Base-by-base conservation (phyloP, 2,888 invertebrate species). In the Cheilosia soror region DNA sequence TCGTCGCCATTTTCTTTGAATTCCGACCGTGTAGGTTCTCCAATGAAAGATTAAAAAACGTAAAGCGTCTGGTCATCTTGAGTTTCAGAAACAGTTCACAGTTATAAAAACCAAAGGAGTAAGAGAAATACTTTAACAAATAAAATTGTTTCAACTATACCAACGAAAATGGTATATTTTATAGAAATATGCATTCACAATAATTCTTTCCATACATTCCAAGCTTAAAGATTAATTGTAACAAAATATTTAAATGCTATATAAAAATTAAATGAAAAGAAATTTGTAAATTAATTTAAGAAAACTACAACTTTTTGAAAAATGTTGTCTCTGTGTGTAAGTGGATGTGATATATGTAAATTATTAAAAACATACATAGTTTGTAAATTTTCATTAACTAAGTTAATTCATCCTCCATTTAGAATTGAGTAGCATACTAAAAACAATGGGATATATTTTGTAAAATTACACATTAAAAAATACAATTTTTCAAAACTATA, bases 311-410 rank as follows among this genome's bases (percentile, higher is more conserved):
- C 33, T 31, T 72, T 72, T 51, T 44, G 71, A 62, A 31, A 40
- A 66, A 68, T 68, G 44, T 72, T 42, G 60, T 77, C 63, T 89
- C 90, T 89, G 89, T 88, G 89, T 90, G 89, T 90, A 91, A 90
- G 90, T 91, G 90, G 90, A 91, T 91, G 91, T 91, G 90, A 91
- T 91, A 91, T 89, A 90, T 91, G 91, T 91, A 89, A 90, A 88
- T 88, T 89, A 65, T 72, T 49, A 47, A 73, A 88, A 78, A 51
- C 76, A 69, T 44, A 80, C 55, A 44, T 69, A 79, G 33, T 49
- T 75, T 75, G 75, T 84, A 79, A 76, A 65, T 71, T 79, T 33
- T 75, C 84, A 84, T 84, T 69, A 71, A 75, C 55, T 84, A 84
- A 79, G 58, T 84, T 84, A 84, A 79, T 75, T 84, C 84, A 84